These are phyloP conservation scores for Riparia riparia DNA, from an alignment of 2,113 vertebrate genomes.

Conservation along the genomic window DNA sequence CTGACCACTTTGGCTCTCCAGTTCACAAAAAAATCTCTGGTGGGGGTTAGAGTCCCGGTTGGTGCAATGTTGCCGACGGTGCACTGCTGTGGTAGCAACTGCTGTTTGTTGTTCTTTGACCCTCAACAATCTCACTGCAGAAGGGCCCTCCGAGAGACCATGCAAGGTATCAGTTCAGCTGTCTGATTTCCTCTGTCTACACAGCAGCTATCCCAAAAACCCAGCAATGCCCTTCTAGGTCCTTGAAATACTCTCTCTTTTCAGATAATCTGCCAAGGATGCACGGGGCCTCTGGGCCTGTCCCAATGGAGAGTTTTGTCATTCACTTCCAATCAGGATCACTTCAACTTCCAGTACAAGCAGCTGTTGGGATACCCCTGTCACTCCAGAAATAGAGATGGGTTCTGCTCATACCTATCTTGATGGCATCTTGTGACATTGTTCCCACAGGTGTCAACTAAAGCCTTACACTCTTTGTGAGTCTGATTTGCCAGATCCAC, in stretches of 20 bases:
- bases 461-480: not conserved
- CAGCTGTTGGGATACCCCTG: not conserved
- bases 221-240: not conserved
- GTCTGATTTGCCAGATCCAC: not conserved
- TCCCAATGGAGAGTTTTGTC: not conserved
- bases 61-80: accelerated
- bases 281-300: not conserved
- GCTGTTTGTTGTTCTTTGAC: not conserved
- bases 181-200: not conserved
- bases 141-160: not conserved
- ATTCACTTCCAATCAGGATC: not conserved
- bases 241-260: not conserved
- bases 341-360: not conserved
- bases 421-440: not conserved
- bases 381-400: not conserved
- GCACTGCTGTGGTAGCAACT: not conserved
- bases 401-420: not conserved
- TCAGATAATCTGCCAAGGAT: not conserved
- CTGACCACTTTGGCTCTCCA: not conserved
- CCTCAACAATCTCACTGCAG: not conserved
- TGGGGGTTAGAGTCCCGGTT: too few relatives aligned
- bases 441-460: not conserved
- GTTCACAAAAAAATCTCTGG: not conserved
- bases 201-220: not conserved
- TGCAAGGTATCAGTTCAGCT: not conserved